These are phyloP conservation scores for Zingel zingel DNA, from an alignment of 2,113 vertebrate genomes.

Conservation along the genomic window DNA sequence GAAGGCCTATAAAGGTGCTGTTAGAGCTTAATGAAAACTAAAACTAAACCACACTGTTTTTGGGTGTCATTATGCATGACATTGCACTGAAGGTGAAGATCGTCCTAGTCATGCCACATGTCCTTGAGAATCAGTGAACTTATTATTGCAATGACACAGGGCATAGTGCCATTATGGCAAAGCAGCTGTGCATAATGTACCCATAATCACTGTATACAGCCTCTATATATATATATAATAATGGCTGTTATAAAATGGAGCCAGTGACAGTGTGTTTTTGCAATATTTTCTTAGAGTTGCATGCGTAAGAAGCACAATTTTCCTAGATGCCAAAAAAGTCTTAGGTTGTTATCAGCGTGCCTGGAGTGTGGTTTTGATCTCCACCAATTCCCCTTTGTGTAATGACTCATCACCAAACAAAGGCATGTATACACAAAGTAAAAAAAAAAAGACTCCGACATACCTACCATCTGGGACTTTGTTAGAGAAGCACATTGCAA, in stretches of 20 bases:
- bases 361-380: conserved; percentile 1
- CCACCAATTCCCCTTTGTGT: not conserved
- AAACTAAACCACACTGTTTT: not conserved
- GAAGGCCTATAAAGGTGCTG: not conserved
- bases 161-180: not conserved
- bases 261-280: not conserved
- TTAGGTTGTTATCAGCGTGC: not conserved
- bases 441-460: not conserved
- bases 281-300: not conserved
- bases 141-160: conserved; percentile 27
- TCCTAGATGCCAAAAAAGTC: not conserved
- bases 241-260: not conserved
- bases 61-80: not conserved
- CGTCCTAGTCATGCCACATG: not conserved
- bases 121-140: conserved; percentile 26
- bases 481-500: conserved; percentile 2
- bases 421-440: not conserved
- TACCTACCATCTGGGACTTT: not conserved
- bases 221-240: not conserved
- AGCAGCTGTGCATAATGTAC: not conserved
- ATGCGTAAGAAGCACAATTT: not conserved
- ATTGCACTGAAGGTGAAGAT: not conserved
- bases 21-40: conserved; percentile 2
- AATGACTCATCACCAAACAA: conserved; percentile 15
- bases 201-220: conserved; percentile 11